Evolutionary conservation across 2,797 vertebrate species (phyloP).

Genomic region (Fistularia tabacaria): DNA sequence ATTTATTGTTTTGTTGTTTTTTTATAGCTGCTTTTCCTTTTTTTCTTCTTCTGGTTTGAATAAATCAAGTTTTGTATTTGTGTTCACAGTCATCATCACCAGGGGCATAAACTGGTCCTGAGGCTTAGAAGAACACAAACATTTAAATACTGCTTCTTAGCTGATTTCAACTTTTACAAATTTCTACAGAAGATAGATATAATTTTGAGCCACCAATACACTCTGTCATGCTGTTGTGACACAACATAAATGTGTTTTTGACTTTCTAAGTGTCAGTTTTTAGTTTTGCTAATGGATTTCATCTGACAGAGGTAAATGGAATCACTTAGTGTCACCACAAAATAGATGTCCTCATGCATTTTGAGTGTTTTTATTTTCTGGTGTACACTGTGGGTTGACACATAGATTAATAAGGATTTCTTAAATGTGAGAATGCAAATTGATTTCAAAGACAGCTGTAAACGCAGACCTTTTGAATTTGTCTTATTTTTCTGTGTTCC

Average conservation of each 20-base stretch:
- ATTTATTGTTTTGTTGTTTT: conserved; percentile 17
- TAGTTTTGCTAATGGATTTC: conserved; percentile 64
- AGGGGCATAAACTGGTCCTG: conserved; percentile 47
- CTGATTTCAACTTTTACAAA: conserved; percentile 40
- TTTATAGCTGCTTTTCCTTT: conserved; percentile 5
- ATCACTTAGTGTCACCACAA: conserved; percentile 53
- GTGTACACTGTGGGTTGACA: conserved; percentile 26
- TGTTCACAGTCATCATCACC: conserved; percentile 48
- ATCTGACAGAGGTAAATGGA: conserved; percentile 53
- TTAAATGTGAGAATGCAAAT: conserved; percentile 11
- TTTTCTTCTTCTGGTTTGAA: conserved; percentile 11
- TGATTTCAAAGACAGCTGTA: no score
- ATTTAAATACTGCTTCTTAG: conserved; percentile 30
- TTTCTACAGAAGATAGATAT: conserved; percentile 38
- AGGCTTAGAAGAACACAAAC: conserved; percentile 51
- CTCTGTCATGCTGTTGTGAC: conserved; percentile 51
- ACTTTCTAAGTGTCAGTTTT: conserved; percentile 57
- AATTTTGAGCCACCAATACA: conserved; percentile 43
- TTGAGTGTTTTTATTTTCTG: conserved; percentile 44
- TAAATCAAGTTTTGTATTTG: conserved; percentile 24
- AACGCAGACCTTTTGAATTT: no score
- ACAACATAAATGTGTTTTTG: conserved; percentile 56
- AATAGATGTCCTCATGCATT: conserved; percentile 45
- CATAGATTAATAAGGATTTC: conserved; percentile 27
- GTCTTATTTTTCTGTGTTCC: no score